Evolutionary conservation across 2,113 vertebrate genomes (phyloP), one percentile per base, ranked within the genome.

Genomic region (Ageneiosus marmoratus): DNA sequence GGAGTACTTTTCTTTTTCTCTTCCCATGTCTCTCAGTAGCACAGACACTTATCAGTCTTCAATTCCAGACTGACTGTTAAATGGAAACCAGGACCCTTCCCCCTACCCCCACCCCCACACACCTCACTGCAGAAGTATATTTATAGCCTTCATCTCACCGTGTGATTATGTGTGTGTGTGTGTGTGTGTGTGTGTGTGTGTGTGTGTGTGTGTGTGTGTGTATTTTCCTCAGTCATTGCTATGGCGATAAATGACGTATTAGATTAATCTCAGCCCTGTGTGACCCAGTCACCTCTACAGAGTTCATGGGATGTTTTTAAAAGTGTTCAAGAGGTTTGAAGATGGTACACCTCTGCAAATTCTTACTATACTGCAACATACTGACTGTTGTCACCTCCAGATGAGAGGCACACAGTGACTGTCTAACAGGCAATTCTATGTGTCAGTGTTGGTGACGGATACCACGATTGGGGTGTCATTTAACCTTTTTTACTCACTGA

Each of bases 81-180:
- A 87, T 82, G 83, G 80, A 87, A 87, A 82, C 13, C 16, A 24
- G 24, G 7, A 69, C 73, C 16, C 10, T 29, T 46, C 58, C 55
- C 16, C 32, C 46, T n/a, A n/a, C n/a, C n/a, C n/a, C n/a, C n/a
- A n/a, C n/a, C n/a, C n/a, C n/a, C n/a, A n/a, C 65, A 44, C 81
- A 58, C 84, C 55, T 81, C 82, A 76, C 70, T 69, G 75, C 50
- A 79, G 55, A 78, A 50, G 41, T 53, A 58, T 85, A 85, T 85
- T 88, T 86, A 79, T 87, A 81, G 77, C 56, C 22, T 46, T 74
- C 16, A 16, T 86, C 74, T 56, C 73, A 53, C 48, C 48, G 3
- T 70, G 58, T 62, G 41, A n/a, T 62, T 74, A n/a, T n/a, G n/a
- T 56, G 65, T 75, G 67, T 62, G 32, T 74, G 27, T 56, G 65